Conservation (phyloP, 2,113 vertebrate genomes). For the Trematocara macrostoma region DNA sequence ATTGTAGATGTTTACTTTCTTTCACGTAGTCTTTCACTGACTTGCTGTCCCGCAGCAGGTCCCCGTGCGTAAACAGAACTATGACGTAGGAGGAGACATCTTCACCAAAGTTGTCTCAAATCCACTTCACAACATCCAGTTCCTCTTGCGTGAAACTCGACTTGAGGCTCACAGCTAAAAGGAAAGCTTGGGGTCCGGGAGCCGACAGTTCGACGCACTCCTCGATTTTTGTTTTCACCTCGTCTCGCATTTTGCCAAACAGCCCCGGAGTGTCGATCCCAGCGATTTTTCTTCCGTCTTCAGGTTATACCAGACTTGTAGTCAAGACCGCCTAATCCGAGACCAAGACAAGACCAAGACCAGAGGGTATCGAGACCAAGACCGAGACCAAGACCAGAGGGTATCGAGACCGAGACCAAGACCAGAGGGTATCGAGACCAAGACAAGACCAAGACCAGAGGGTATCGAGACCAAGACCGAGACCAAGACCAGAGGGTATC, state of each 20-base stretch:
- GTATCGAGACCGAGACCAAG: no score
- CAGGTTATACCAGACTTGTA: neutral
- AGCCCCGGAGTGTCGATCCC: constrained; percentile 48
- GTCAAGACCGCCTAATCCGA: no score
- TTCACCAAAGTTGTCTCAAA: neutral
- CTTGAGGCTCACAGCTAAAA: neutral
- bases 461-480: no score
- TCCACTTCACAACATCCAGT: neutral
- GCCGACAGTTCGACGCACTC: no score
- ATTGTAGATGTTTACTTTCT: neutral
- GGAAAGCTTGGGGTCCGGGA: neutral
- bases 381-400: no score
- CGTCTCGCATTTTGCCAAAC: no score
- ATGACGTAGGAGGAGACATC: neutral
- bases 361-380: no score
- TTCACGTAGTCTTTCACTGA: neutral
- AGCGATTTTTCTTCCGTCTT: neutral
- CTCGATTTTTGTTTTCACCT: no score
- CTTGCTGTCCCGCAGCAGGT: neutral
- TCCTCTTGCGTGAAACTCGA: neutral
- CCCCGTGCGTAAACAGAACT: neutral
- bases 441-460: no score
- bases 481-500: no score
- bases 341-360: no score
- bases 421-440: no score